A percentile compares a stretch with the other conserved stretches of the same genome.
Evolutionary conservation across 2,113 vertebrate genomes (phyloP).

Genomic region (Campylomormyrus numenius): DNA sequence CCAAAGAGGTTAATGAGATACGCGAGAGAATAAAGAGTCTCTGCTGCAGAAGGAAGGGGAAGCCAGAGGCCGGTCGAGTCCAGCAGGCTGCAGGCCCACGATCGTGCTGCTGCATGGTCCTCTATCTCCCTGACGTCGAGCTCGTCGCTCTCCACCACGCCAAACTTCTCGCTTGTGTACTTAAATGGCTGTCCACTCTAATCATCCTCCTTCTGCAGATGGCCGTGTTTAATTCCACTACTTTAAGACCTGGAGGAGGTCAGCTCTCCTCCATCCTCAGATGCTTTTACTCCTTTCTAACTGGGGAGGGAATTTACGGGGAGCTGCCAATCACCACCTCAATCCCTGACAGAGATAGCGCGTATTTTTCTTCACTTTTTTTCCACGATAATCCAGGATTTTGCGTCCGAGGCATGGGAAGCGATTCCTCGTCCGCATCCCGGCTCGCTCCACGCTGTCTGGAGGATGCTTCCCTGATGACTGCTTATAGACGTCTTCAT

Average conservation of each 20-base stretch:
- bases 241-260: conserved; percentile 29
- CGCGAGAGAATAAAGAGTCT: background rate
- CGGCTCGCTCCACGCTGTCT: background rate
- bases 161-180: conserved; percentile 9
- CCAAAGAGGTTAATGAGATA: background rate
- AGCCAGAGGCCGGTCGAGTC: background rate
- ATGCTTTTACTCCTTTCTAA: conserved; percentile 48
- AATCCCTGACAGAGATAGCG: conserved; percentile 4
- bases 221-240: conserved; percentile 38
- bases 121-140: background rate
- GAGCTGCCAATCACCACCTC: conserved; percentile 21
- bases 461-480: background rate
- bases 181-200: conserved; percentile 45
- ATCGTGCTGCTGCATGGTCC: background rate
- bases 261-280: conserved; percentile 19
- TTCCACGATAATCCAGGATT: background rate
- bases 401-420: background rate
- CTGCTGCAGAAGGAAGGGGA: background rate
- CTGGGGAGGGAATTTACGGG: conserved; percentile 36
- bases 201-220: conserved; percentile 42
- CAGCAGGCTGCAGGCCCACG: background rate
- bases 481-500: background rate
- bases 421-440: background rate
- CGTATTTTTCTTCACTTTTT: background rate
- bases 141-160: background rate